Base-by-base conservation (phyloP, 2,888 invertebrate species). In the Agrochola lota region DNA sequence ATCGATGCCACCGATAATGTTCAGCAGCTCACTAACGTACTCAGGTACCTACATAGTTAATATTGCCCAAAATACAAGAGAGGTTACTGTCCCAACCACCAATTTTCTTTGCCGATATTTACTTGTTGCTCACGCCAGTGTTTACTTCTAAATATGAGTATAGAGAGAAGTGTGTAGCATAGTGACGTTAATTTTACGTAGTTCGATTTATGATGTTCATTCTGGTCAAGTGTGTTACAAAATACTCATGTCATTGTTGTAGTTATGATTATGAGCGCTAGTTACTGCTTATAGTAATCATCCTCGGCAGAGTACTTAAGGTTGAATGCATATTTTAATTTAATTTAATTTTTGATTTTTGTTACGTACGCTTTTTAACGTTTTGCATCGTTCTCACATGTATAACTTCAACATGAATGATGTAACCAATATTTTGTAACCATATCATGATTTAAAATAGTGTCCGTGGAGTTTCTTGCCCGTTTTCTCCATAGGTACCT, bases 21-120 rank as follows among this genome's bases (percentile, higher is more conserved):
- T 67, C 70, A 74, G 76, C 84, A 76, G 63, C 76, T 74, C 76
- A 74, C 83, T 79, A 71, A 66, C 68, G 23, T 59, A 71, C 70
- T 40, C 60, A 40, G 17, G 59, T 69, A 69, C 69, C 26, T 71
- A 69, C 17, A 67, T 72, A 63, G 66, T 64, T 64, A 69, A 74
- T 74, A 75, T 67, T 59, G 63, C 69, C 77, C 67, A 83, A 85
- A 85, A 83, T 81, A 84, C 57, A 68, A 71, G 75, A 63, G 83
- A 78, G 89, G 86, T 87, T 77, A 87, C 79, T 81, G 88, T 17
- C n/a, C 57, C n/a, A 69, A 55, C 59, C 77, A 85, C 72, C 78
- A 79, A 78, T 66, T 67, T 80, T 73, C 60, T 77, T 80, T 84
- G 87, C 87, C 84, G 84, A 87, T 70, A 78, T 80, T 84, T 74